Percentiles rank a stretch among this genome's conserved stretches.
Conservation (phyloP, 1,140 invertebrate species). For the Sycobia sp. region DNA sequence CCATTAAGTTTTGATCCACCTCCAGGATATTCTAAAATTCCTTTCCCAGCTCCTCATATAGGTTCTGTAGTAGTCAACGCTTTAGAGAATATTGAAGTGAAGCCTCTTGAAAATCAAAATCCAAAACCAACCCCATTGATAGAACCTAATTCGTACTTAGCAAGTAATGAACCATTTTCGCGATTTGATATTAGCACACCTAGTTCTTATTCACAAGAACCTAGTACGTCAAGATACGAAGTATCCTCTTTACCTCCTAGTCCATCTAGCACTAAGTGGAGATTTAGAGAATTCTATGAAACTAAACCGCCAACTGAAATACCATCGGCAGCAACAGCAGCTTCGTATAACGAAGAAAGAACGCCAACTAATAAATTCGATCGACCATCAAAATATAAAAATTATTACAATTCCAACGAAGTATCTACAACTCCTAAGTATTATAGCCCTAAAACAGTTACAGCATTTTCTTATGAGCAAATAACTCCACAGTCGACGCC, state of each 20-base stretch:
- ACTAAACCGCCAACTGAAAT: constrained; percentile 37
- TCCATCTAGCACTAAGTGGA: constrained; percentile 40
- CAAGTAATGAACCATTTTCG: constrained; percentile 35
- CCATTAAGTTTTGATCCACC: constrained; percentile 82
- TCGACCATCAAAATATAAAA: constrained; percentile 32
- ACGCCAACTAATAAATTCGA: constrained; percentile 35
- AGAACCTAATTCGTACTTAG: constrained; percentile 48
- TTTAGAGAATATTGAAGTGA: constrained; percentile 39
- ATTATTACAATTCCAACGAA: constrained; percentile 27
- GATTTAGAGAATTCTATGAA: constrained; percentile 44
- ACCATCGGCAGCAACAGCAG: constrained; percentile 29
- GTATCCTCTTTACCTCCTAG: constrained; percentile 30
- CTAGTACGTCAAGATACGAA: constrained; percentile 45
- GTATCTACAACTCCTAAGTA: constrained; percentile 17
- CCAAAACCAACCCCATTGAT: constrained; percentile 45
- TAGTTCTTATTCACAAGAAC: constrained; percentile 41
- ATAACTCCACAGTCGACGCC: constrained; percentile 43
- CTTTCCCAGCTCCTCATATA: constrained; percentile 82
- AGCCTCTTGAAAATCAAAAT: constrained; percentile 38
- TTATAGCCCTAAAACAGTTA: constrained; percentile 32
- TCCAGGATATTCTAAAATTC: constrained; percentile 79
- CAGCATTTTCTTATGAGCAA: constrained; percentile 42
- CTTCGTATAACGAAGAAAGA: constrained; percentile 35
- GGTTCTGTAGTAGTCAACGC: constrained; percentile 78
- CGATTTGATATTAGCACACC: constrained; percentile 46